Conservation (phyloP, 2,113 vertebrate genomes). For the Baryphthengus martii region DNA sequence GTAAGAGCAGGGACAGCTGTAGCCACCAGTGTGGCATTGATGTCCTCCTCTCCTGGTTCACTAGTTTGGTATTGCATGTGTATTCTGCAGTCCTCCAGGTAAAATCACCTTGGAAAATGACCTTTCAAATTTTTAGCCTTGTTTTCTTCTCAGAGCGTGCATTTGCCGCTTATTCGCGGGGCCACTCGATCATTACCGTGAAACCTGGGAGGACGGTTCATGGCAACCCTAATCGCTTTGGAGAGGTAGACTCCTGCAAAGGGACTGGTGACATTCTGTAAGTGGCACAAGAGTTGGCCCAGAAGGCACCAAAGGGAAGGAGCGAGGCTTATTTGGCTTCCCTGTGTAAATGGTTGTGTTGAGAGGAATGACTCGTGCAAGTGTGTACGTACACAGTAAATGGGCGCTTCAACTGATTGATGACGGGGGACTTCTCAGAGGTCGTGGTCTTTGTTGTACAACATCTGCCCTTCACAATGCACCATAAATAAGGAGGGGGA, state of each 20-base stretch:
- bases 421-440: not conserved
- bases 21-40: not conserved
- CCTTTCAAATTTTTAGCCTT: not conserved
- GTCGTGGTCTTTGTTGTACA: not conserved
- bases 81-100: not conserved
- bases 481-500: not conserved
- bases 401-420: too few species aligned
- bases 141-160: not conserved
- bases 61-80: accelerated
- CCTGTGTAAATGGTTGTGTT: not conserved
- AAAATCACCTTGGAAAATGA: not conserved
- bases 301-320: not conserved
- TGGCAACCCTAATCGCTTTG: not conserved
- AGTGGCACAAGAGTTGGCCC: not conserved
- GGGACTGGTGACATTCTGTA: not conserved
- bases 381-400: too few species aligned
- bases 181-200: not conserved
- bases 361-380: not conserved
- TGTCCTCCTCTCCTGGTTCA: not conserved
- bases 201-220: not conserved
- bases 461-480: not conserved
- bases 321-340: not conserved
- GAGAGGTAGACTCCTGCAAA: not conserved
- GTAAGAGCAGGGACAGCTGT: not conserved
- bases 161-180: not conserved